Percentiles rank a stretch among this genome's conserved stretches.
Evolutionary conservation across 2,797 vertebrate species (phyloP).

Genomic region (Parotocinclus haroldoi): DNA sequence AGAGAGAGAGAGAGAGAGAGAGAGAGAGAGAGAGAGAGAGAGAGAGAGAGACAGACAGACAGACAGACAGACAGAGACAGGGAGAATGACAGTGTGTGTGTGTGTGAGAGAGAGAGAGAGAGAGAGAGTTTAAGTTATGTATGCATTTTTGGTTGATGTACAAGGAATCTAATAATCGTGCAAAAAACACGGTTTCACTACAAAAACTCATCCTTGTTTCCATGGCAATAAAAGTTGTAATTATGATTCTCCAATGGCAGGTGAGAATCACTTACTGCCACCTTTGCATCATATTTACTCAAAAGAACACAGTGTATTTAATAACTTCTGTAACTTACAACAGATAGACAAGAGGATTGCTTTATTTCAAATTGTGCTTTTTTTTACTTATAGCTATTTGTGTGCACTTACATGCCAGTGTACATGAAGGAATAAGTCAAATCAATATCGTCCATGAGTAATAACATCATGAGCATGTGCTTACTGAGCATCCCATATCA

Average conservation of each 20-base stretch:
- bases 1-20: slow-evolving; percentile 4
- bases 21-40: slow-evolving; percentile 10
- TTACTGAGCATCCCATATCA: too few species aligned
- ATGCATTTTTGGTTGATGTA: slow-evolving; percentile 1
- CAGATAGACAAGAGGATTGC: too few species aligned
- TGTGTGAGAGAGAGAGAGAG: too few species aligned
- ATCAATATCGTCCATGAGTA: too few species aligned
- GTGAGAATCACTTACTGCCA: slow-evolving; percentile 35
- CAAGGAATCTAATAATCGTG: slow-evolving; percentile 15
- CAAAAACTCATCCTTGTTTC: slow-evolving; percentile 37
- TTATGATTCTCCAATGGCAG: slow-evolving; percentile 42
- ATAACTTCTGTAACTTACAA: neutral
- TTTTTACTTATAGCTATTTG: too few species aligned
- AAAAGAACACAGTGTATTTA: neutral
- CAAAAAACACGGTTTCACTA: slow-evolving; percentile 30
- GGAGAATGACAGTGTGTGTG: neutral
- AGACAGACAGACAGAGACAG: too few species aligned
- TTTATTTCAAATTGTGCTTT: too few species aligned
- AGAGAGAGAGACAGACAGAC: slow-evolving; percentile 7
- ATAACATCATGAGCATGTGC: too few species aligned
- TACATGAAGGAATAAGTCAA: too few species aligned
- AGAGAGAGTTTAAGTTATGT: too few species aligned
- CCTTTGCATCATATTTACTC: slow-evolving; percentile 1
- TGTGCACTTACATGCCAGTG: too few species aligned
- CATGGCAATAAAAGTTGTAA: slow-evolving; percentile 45